Conservation (phyloP, 2,113 vertebrate genomes). For the Ahaetulla prasina region DNA sequence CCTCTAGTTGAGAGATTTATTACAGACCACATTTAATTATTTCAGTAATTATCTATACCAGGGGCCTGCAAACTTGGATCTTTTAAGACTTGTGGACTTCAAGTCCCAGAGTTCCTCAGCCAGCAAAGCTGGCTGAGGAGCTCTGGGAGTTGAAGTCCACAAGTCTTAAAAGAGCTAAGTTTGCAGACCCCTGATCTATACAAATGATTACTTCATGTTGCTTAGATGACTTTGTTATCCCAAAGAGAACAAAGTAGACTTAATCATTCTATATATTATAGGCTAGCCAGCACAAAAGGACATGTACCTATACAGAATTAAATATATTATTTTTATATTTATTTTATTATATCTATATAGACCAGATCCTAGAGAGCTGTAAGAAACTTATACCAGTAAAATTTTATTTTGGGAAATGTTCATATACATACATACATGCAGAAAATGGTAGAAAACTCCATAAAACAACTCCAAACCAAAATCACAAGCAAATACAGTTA, state of each 20-base stretch:
- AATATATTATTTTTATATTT: not conserved
- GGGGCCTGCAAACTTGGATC: too few relatives aligned
- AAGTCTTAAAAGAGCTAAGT: too few relatives aligned
- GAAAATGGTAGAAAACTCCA: not conserved
- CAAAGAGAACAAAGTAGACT: not conserved
- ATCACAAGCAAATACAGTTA: not conserved
- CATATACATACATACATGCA: not conserved
- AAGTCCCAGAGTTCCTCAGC: too few relatives aligned
- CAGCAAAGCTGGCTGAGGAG: too few relatives aligned
- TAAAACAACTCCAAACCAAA: not conserved
- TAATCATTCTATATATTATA: not conserved
- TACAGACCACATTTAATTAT: not conserved
- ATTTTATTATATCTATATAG: not conserved
- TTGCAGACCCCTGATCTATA: too few relatives aligned
- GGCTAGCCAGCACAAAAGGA: not conserved
- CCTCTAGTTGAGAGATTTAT: conserved; percentile 15
- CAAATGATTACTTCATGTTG: not conserved
- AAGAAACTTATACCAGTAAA: not conserved
- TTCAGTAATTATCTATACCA: conserved; percentile 5
- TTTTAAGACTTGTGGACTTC: too few relatives aligned
- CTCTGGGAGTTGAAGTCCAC: too few relatives aligned
- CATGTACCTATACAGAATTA: not conserved
- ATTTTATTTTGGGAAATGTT: not conserved
- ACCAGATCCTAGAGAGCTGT: not conserved
- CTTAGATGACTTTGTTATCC: not conserved